Percentiles rank a stretch among this genome's conserved stretches.
phyloP scores from a whole-genome alignment of 1,140 invertebrate genomes.

The Mycetomoellerius zeteki region DNA sequence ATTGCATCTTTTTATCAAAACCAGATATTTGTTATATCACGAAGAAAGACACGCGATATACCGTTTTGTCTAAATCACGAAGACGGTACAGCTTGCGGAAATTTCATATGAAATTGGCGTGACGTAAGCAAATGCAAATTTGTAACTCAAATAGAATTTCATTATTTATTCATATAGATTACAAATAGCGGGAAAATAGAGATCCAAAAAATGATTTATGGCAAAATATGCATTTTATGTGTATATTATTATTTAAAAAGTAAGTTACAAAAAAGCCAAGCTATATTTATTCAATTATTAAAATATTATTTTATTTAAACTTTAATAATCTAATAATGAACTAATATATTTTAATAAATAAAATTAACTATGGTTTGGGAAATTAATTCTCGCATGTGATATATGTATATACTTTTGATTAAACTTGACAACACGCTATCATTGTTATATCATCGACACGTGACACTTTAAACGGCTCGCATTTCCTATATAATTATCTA shows the following conservation, averaged over 20 bases:
- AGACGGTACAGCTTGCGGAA: not conserved
- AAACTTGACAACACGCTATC: not conserved
- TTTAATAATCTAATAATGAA: not conserved
- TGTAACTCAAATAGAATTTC: slow-evolving; percentile 7
- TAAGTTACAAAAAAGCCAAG: not conserved
- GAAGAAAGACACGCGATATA: not conserved
- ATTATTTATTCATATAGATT: not conserved
- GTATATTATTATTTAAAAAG: not conserved
- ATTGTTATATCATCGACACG: not conserved
- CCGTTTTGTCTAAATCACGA: not conserved
- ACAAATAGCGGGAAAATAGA: not conserved
- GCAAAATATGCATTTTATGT: not conserved
- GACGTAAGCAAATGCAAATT: not conserved
- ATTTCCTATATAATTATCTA: slow-evolving; percentile 10
- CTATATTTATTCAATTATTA: not conserved
- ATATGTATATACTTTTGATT: not conserved
- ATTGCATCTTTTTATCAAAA: not conserved
- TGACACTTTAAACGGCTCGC: not conserved
- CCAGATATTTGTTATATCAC: not conserved
- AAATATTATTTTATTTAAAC: not conserved
- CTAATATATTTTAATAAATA: not conserved
- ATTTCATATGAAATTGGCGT: not conserved
- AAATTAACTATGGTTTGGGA: not conserved
- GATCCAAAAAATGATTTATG: not conserved
- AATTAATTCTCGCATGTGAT: not conserved